Evolutionary conservation across 1,140 invertebrate genomes (phyloP), one percentile per base, ranked within the genome.

Genomic region (Asobara japonica): DNA sequence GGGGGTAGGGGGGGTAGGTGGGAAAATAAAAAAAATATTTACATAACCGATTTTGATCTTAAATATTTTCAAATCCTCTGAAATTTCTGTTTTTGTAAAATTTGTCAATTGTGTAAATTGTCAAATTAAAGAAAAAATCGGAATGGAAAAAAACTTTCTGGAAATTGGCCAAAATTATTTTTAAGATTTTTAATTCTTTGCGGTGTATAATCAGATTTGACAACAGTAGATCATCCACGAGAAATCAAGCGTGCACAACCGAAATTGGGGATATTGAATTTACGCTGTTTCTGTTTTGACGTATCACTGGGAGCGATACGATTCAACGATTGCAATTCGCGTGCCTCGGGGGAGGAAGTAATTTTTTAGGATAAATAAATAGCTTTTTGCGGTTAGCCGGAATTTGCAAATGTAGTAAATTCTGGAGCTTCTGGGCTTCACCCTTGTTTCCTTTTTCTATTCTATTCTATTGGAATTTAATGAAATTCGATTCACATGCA

Each of bases 281-380:
- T 83, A 84, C 84, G 85, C 85, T 84, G 77, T 85, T 86, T 84
- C 83, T 80, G 79, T 84, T 85, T 85, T 86, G 83, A 84, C 83
- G 79, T 81, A 83, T 83, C 78, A 75, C 75, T 74, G 78, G 72
- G 76, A 74, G 75, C 77, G 81, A 83, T 85, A 80, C 76, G 82
- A 83, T 80, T 77, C 78, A 75, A 71, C 77, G 73, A 74, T 25
- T 64, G 29, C 70, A 70, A 77, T 83, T 82, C 83, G 78, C 79
- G 73, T 77, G 74, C 45, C 75, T 65, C 29, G 30, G 68, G 71
- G 77, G 68, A 82, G 84, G 84, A 87, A 87, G 79, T 76, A 77
- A 85, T 84, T 86, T 85, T 87, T 87, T 84, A 83, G 77, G 76
- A 78, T 79, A 81, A 72, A 83, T 79, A 83, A 86, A 85, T 85